Conservation (phyloP, 1,140 invertebrate species). For the Philotrypesis tridentata region DNA sequence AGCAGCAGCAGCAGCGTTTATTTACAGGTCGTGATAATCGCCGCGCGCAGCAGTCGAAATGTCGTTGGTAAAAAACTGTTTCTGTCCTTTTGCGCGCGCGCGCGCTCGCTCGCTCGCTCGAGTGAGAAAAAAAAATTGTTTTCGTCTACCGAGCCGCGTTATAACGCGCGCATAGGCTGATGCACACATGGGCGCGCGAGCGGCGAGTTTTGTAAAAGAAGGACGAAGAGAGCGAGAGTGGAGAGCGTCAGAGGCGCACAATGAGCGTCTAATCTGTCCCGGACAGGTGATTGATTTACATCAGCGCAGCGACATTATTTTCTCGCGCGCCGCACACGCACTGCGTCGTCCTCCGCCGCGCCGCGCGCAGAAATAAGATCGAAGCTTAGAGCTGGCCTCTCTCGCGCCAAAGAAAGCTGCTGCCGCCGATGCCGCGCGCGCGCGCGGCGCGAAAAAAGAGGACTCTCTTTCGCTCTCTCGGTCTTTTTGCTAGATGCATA, state of each 20-base stretch:
- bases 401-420: background rate
- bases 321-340: conserved; percentile 42
- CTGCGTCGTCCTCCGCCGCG: no score
- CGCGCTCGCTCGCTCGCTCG: no score
- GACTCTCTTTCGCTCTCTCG: background rate
- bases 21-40: background rate
- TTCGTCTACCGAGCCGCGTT: no score
- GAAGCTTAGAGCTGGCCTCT: conserved; percentile 31
- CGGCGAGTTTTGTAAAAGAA: background rate
- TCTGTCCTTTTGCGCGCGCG: background rate
- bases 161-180: no score
- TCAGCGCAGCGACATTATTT: conserved; percentile 58
- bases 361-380: conserved; percentile 29
- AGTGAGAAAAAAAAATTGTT: background rate
- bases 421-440: background rate
- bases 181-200: background rate
- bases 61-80: conserved; percentile 23
- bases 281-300: conserved; percentile 68
- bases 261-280: conserved; percentile 37
- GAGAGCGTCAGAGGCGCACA: conserved; percentile 23
- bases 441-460: conserved; percentile 29
- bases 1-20: background rate
- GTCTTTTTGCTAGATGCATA: background rate
- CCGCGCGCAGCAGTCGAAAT: conserved; percentile 52
- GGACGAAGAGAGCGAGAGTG: conserved; percentile 14